Conservation (phyloP, 2,888 invertebrate species). For the Kuschelorhynchus macadamiae region DNA sequence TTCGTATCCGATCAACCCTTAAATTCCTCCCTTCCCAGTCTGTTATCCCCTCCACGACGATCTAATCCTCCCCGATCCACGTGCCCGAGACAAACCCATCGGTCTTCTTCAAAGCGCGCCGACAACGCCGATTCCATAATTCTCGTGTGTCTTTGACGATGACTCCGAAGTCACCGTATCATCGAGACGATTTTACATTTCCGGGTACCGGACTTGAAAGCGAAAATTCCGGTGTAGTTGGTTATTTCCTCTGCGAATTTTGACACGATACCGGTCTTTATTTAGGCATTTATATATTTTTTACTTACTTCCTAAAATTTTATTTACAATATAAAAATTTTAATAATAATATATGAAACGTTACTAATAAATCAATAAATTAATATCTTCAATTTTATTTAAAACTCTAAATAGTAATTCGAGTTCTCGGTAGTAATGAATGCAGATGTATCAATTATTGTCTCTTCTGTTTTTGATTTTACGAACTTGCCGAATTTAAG, state of each 20-base stretch:
- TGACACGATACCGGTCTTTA: neutral
- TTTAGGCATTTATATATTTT: no score
- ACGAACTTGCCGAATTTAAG: neutral
- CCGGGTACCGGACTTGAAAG: conserved; percentile 22
- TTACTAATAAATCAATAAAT: no score
- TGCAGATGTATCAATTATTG: conserved; percentile 20
- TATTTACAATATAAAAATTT: no score
- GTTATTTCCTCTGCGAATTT: neutral
- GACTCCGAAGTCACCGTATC: conserved; percentile 35
- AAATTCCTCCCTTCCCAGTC: conserved; percentile 12
- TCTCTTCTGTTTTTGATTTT: conserved; percentile 1
- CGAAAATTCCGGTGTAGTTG: neutral
- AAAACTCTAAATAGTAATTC: no score
- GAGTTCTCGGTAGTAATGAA: conserved; percentile 37
- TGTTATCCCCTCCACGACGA: conserved; percentile 26
- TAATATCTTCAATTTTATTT: no score
- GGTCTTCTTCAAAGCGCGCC: conserved; percentile 50
- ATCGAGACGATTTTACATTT: conserved; percentile 31
- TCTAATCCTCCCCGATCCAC: conserved; percentile 39
- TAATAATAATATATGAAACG: no score
- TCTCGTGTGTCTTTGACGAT: conserved; percentile 46
- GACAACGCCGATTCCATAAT: conserved; percentile 44
- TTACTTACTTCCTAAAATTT: no score
- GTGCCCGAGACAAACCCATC: conserved; percentile 45
- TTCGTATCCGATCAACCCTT: conserved; percentile 4